Percentiles rank a stretch among this genome's conserved stretches.
Evolutionary conservation across 1,140 invertebrate genomes (phyloP).

Genomic region (Spodoptera frugiperda): DNA sequence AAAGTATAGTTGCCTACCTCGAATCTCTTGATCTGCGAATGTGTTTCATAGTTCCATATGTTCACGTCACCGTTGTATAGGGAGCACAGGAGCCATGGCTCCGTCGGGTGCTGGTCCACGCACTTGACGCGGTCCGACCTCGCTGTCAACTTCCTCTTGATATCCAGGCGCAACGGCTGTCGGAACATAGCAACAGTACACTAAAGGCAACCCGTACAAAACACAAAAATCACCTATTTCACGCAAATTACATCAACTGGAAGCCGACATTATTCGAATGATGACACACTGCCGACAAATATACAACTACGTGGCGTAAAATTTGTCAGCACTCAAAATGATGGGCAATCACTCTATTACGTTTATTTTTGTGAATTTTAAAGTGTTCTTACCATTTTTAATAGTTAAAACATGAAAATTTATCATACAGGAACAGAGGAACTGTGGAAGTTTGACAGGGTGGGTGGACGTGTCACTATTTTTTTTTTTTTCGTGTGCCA

Average conservation of each 20-base stretch:
- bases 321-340: conserved; percentile 42
- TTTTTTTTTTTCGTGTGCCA: conserved; percentile 63
- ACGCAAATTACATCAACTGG: conserved; percentile 56
- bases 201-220: conserved; percentile 49
- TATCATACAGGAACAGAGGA: conserved; percentile 71
- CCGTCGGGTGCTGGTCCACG: conserved; percentile 98
- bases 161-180: conserved; percentile 97
- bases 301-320: conserved; percentile 65
- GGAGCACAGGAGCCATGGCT: conserved; percentile 99
- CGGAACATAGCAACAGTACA: conserved; percentile 68
- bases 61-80: conserved; percentile 99
- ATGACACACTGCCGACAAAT: conserved; percentile 68
- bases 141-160: conserved; percentile 98
- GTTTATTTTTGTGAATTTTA: conserved; percentile 50
- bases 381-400: conserved; percentile 79
- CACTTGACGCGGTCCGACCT: conserved; percentile 99
- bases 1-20: conserved; percentile 86
- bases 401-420: conserved; percentile 80
- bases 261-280: conserved; percentile 70
- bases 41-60: conserved; percentile 99
- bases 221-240: conserved; percentile 52
- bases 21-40: conserved; percentile 95
- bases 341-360: conserved; percentile 37
- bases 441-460: conserved; percentile 79
- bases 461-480: conserved; percentile 82